Percentiles rank a stretch among this genome's conserved stretches.
Evolutionary conservation across 92 coral and sea anemone species (phyloP).

Genomic region (Paragorgia papillata): DNA sequence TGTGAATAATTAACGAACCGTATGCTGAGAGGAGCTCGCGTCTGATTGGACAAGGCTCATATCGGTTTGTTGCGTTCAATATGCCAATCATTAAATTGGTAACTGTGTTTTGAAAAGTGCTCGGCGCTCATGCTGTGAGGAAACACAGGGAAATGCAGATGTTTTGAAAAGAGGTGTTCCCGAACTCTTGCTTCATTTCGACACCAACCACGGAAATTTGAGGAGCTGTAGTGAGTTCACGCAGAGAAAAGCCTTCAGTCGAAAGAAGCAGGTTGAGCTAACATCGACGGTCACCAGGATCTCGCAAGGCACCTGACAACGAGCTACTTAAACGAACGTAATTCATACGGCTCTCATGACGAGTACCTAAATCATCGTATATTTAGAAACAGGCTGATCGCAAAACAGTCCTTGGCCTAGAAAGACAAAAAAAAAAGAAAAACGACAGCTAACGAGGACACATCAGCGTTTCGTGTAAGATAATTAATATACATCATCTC

Average conservation of each 20-base stretch:
- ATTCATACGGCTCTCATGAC: conserved; percentile 5
- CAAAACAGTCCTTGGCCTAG: conserved; percentile 1
- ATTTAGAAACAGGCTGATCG: conserved; percentile 39
- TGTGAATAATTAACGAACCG: conserved; percentile 43
- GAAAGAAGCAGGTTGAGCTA: conserved; percentile 8
- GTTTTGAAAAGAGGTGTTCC: conserved; percentile 54
- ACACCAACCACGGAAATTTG: conserved; percentile 44
- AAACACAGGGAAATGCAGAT: conserved; percentile 51
- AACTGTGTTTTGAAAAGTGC: conserved; percentile 43
- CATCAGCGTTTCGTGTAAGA: conserved; percentile 1
- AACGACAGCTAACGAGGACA: not conserved
- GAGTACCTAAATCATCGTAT: conserved; percentile 3
- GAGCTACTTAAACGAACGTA: conserved; percentile 20
- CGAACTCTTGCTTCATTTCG: conserved; percentile 35
- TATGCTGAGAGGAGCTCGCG: conserved; percentile 20
- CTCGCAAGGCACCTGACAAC: conserved; percentile 50
- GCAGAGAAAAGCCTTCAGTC: conserved; percentile 11
- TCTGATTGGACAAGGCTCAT: conserved; percentile 26
- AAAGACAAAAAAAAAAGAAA: not conserved
- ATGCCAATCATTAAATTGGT: conserved; percentile 50
- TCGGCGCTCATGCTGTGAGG: conserved; percentile 47
- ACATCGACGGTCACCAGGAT: not conserved
- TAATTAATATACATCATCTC: conserved; percentile 29
- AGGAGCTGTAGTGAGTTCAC: conserved; percentile 16
- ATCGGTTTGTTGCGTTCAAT: conserved; percentile 41